Conservation (phyloP, 2,113 vertebrate genomes). For the Corvus moneduloides region DNA sequence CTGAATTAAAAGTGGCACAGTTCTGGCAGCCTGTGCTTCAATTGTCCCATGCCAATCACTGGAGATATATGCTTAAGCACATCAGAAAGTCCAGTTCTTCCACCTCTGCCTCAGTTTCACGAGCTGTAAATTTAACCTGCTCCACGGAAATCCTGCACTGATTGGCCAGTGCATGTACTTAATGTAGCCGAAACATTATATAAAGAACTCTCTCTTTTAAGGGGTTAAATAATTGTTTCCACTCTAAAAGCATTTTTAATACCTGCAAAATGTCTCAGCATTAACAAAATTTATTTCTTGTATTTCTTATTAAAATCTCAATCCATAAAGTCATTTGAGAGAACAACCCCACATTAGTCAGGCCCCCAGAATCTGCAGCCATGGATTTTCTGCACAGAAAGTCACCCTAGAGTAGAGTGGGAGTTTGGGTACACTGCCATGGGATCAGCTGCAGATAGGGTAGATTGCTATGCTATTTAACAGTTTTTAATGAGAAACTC, state of each 20-base stretch:
- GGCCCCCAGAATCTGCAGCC: not conserved
- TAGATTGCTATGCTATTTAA: not conserved
- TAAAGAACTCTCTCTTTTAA: not conserved
- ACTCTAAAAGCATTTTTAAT: not conserved
- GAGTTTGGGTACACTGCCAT: not conserved
- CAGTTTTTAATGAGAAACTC: not conserved
- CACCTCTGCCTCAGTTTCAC: not conserved
- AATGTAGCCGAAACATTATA: not conserved
- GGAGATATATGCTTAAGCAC: not conserved
- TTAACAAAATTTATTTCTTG: not conserved
- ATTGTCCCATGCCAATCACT: not conserved
- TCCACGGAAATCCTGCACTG: not conserved
- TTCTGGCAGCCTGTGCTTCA: not conserved
- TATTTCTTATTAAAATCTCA: not conserved
- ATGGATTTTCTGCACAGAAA: not conserved
- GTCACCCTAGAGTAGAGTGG: not conserved
- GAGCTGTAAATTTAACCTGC: not conserved
- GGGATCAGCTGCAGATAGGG: not conserved
- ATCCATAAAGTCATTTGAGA: not conserved
- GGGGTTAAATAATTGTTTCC: not conserved
- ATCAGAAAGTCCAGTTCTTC: not conserved
- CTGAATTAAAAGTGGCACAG: not conserved
- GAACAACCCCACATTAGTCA: not conserved
- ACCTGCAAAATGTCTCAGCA: not conserved
- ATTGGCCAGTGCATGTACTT: not conserved